Evolutionary conservation across 2,888 invertebrate species (phyloP).

Genomic region (Halocaridina rubra): DNA sequence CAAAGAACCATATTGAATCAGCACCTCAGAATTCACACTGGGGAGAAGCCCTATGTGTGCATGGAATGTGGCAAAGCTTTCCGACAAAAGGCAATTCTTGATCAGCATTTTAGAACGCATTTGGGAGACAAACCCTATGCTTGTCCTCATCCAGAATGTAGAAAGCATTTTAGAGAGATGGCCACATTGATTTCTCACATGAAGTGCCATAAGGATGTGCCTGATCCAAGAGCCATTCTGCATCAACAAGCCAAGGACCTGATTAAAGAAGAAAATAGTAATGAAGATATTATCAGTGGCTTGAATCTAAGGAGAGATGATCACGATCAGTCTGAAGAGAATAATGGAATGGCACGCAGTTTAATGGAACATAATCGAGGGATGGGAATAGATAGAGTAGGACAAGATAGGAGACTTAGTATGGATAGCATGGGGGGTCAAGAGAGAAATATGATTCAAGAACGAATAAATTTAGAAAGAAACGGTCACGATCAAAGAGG

Average conservation of each 20-base stretch:
- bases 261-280: slow-evolving; percentile 56
- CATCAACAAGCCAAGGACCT: slow-evolving; percentile 60
- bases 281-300: slow-evolving; percentile 27
- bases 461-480: slow-evolving; percentile 11
- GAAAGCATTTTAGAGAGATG: slow-evolving; percentile 63
- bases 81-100: slow-evolving; percentile 61
- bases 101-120: slow-evolving; percentile 62
- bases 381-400: slow-evolving; percentile 23
- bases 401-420: slow-evolving; percentile 13
- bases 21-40: slow-evolving; percentile 61
- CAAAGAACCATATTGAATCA: slow-evolving; percentile 62
- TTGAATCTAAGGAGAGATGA: neutral
- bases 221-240: slow-evolving; percentile 59
- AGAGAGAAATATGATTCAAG: slow-evolving; percentile 24
- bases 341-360: neutral
- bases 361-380: slow-evolving; percentile 21
- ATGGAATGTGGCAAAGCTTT: slow-evolving; percentile 63
- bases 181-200: slow-evolving; percentile 61
- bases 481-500: slow-evolving; percentile 35
- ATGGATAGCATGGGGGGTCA: slow-evolving; percentile 13
- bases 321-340: neutral
- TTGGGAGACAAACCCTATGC: slow-evolving; percentile 62
- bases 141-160: slow-evolving; percentile 60
- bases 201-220: slow-evolving; percentile 63
- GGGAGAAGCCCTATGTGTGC: slow-evolving; percentile 62